Percentiles rank a stretch among this genome's conserved stretches.
Conservation (phyloP, 1,140 invertebrate genomes). For the Brachionus rubens region DNA sequence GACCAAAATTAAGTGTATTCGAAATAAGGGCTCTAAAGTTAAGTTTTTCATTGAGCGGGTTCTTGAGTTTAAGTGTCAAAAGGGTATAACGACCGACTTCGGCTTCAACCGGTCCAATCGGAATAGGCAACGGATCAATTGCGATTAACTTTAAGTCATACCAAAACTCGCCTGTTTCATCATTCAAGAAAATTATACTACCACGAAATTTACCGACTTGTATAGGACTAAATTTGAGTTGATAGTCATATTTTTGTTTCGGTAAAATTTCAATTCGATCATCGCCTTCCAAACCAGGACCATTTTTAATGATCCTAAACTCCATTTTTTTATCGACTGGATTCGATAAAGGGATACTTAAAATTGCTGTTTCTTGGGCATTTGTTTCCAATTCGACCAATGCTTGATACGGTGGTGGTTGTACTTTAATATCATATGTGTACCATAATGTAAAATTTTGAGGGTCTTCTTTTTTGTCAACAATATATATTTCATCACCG, state of each 20-base stretch:
- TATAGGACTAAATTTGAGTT: slow-evolving; percentile 54
- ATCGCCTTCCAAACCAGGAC: slow-evolving; percentile 49
- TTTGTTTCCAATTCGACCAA: slow-evolving; percentile 50
- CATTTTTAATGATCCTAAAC: slow-evolving; percentile 24
- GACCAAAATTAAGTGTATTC: slow-evolving; percentile 57
- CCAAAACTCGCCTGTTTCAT: slow-evolving; percentile 59
- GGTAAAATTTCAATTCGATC: slow-evolving; percentile 51
- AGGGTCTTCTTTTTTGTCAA: slow-evolving; percentile 51
- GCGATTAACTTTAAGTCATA: slow-evolving; percentile 55
- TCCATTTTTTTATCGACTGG: slow-evolving; percentile 32
- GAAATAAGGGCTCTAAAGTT: slow-evolving; percentile 54
- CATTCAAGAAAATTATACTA: slow-evolving; percentile 58
- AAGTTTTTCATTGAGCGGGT: slow-evolving; percentile 56
- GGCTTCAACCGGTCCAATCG: slow-evolving; percentile 56
- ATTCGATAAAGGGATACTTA: slow-evolving; percentile 34
- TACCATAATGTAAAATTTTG: slow-evolving; percentile 59
- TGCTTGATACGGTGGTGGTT: slow-evolving; percentile 54
- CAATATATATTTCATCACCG: slow-evolving; percentile 55
- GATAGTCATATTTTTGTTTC: slow-evolving; percentile 54
- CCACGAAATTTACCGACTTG: slow-evolving; percentile 53
- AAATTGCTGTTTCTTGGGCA: neutral
- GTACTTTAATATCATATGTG: slow-evolving; percentile 54
- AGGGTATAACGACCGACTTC: slow-evolving; percentile 59
- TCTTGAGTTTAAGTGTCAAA: slow-evolving; percentile 53
- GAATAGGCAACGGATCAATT: slow-evolving; percentile 53